phyloP scores from a whole-genome alignment of 2,888 invertebrate species.

The Scaptomyza tumidula region DNA sequence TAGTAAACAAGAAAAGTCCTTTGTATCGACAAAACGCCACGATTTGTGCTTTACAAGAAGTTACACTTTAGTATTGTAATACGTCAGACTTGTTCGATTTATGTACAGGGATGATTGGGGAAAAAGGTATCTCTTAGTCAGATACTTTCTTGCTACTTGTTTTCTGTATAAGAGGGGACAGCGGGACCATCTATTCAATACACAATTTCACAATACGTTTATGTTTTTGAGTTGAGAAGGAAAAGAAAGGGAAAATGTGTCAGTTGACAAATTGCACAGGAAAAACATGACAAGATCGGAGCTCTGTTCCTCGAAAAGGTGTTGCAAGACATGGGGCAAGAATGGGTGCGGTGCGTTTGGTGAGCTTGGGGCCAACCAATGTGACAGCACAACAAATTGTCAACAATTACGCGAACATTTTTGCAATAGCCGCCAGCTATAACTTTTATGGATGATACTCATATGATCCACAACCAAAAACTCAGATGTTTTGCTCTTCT shows the following conservation, averaged over 20 bases:
- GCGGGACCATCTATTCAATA: constrained; percentile 19
- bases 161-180: not conserved
- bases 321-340: constrained; percentile 69
- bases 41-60: not conserved
- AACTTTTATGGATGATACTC: constrained; percentile 42
- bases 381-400: constrained; percentile 79
- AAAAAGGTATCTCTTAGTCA: not conserved
- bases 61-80: not conserved
- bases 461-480: not conserved
- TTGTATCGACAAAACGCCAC: not conserved
- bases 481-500: constrained; percentile 6
- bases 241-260: constrained; percentile 56
- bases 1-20: not conserved
- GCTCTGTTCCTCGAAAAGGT: constrained; percentile 66
- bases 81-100: too few species aligned
- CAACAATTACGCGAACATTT: constrained; percentile 78
- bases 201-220: constrained; percentile 63
- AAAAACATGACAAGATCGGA: constrained; percentile 82
- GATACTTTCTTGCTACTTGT: not conserved
- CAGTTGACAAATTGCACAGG: constrained; percentile 83
- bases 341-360: constrained; percentile 7
- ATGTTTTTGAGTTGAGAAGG: constrained; percentile 34
- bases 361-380: constrained; percentile 22
- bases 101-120: too few species aligned
- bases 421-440: constrained; percentile 58